Evolutionary conservation across 2,113 vertebrate species (phyloP).

Genomic region (Lutjanus erythropterus): DNA sequence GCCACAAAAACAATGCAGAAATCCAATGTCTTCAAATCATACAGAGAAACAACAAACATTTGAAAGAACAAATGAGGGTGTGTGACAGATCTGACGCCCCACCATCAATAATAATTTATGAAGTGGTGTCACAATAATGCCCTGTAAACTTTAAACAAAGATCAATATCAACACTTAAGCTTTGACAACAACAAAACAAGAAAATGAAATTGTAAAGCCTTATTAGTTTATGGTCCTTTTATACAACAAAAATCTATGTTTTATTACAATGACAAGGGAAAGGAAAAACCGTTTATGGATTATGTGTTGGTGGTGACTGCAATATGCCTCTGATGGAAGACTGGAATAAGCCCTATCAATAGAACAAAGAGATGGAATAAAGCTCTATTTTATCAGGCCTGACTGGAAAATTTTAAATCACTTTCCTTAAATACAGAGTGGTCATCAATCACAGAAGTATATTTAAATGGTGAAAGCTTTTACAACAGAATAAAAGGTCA

Average conservation of each 20-base stretch:
- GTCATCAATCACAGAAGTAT: neutral
- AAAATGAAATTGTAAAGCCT: constrained; percentile 39
- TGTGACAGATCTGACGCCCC: neutral
- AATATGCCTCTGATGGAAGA: constrained; percentile 45
- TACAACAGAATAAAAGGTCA: neutral
- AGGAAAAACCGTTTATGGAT: constrained; percentile 67
- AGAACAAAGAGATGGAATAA: constrained; percentile 48
- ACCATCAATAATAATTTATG: constrained; percentile 31
- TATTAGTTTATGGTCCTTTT: constrained; percentile 69
- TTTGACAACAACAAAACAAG: constrained; percentile 19
- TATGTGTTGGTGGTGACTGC: constrained; percentile 36
- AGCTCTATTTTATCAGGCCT: constrained; percentile 35
- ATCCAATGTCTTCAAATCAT: constrained; percentile 1
- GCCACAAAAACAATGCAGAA: constrained; percentile 8
- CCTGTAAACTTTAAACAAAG: constrained; percentile 57
- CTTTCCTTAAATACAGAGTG: constrained; percentile 14
- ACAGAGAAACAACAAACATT: neutral
- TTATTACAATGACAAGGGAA: constrained; percentile 46
- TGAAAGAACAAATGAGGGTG: constrained; percentile 2
- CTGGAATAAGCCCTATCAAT: constrained; percentile 52
- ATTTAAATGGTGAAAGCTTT: constrained; percentile 22
- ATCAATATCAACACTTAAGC: constrained; percentile 67
- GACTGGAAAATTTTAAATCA: constrained; percentile 25
- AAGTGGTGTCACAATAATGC: constrained; percentile 9
- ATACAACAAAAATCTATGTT: constrained; percentile 56